These are phyloP conservation scores for Stenodema calcarata DNA, from an alignment of 2,888 invertebrate genomes.

Conservation along the genomic window DNA sequence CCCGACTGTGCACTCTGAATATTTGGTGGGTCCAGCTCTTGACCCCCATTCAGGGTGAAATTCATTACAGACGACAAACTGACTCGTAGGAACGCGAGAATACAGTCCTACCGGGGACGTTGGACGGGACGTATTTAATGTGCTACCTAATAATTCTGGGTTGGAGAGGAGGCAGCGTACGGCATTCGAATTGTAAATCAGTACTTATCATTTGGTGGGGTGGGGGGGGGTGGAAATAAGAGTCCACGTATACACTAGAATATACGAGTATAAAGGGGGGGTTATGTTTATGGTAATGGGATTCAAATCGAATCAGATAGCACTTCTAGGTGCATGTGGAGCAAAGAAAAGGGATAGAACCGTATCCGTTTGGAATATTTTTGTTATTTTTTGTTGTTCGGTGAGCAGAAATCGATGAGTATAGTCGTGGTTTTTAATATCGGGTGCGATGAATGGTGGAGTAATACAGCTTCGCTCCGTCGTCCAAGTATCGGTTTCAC, in stretches of 20 bases:
- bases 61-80: slow-evolving; percentile 7
- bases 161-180: neutral
- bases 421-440: no score
- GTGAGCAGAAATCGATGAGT: no score
- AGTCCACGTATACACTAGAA: slow-evolving; percentile 12
- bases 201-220: slow-evolving; percentile 23
- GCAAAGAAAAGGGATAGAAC: neutral
- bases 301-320: slow-evolving; percentile 48
- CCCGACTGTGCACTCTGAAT: neutral
- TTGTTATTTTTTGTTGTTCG: neutral
- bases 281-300: slow-evolving; percentile 46
- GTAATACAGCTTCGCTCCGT: no score
- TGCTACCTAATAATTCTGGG: slow-evolving; percentile 31
- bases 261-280: slow-evolving; percentile 20
- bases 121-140: slow-evolving; percentile 10
- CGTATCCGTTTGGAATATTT: neutral
- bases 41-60: neutral
- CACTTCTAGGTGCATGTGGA: neutral
- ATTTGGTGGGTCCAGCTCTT: neutral
- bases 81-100: neutral
- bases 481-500: no score
- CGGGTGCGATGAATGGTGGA: no score
- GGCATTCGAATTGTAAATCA: slow-evolving; percentile 42
- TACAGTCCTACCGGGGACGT: neutral
- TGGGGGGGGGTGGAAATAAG: neutral